Evolutionary conservation across 2,113 vertebrate genomes (phyloP).

Genomic region (Pholis gunnellus): DNA sequence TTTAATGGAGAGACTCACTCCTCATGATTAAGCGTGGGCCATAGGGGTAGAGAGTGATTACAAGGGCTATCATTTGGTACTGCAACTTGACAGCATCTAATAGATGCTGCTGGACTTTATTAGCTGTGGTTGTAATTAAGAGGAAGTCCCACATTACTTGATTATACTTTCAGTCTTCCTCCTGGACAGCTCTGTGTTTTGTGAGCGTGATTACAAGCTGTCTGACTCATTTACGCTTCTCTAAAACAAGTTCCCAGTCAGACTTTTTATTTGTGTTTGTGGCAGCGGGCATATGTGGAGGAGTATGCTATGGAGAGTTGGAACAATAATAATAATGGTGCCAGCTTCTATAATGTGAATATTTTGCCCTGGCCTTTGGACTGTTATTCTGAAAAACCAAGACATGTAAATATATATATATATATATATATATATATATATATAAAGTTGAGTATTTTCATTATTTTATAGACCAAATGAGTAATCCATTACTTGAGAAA

Average conservation of each 20-base stretch:
- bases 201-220: slow-evolving; percentile 15
- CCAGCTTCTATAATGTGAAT: neutral
- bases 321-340: neutral
- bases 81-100: slow-evolving; percentile 45
- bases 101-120: slow-evolving; percentile 53
- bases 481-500: neutral
- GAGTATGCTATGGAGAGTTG: neutral
- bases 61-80: slow-evolving; percentile 41
- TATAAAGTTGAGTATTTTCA: neutral
- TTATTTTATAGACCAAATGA: neutral
- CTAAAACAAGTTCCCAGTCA: neutral
- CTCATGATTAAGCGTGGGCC: slow-evolving; percentile 41
- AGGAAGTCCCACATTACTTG: slow-evolving; percentile 32
- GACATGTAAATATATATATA: no score
- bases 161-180: neutral
- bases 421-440: neutral
- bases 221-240: neutral
- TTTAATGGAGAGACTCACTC: slow-evolving; percentile 54
- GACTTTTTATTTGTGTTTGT: neutral
- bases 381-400: neutral
- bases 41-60: slow-evolving; percentile 49
- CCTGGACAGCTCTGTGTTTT: neutral
- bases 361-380: neutral
- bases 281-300: neutral
- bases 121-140: slow-evolving; percentile 58